These are phyloP conservation scores for Bicyclus anynana DNA, from an alignment of 1,140 invertebrate species.

Conservation along the genomic window DNA sequence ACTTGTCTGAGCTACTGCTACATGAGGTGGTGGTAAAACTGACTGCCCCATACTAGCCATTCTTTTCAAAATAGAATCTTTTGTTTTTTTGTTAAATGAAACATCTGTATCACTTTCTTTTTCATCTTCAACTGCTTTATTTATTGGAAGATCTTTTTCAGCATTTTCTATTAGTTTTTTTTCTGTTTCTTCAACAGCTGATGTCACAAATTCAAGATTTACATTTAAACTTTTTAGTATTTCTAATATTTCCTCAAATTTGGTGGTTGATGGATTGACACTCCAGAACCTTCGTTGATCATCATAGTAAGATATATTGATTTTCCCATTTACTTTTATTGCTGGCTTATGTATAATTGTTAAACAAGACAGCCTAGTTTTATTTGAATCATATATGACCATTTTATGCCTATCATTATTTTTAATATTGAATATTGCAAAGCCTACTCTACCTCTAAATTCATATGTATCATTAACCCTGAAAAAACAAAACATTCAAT, in stretches of 20 bases:
- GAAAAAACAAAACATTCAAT: constrained; percentile 2
- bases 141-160: constrained; percentile 20
- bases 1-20: constrained; percentile 32
- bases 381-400: constrained; percentile 60
- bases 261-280: constrained; percentile 44
- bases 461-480: constrained; percentile 52
- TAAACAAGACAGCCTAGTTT: constrained; percentile 53
- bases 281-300: constrained; percentile 56
- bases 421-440: constrained; percentile 54
- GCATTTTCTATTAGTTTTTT: constrained; percentile 2
- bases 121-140: constrained; percentile 22
- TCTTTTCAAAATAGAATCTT: constrained; percentile 57
- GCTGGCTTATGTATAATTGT: constrained; percentile 39
- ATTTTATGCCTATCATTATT: constrained; percentile 47
- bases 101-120: constrained; percentile 58
- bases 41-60: constrained; percentile 68
- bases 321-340: constrained; percentile 45
- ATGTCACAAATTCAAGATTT: constrained; percentile 14
- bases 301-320: constrained; percentile 58
- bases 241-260: constrained; percentile 45
- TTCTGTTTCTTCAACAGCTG: constrained; percentile 17
- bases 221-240: constrained; percentile 39
- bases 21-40: constrained; percentile 44
- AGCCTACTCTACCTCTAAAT: constrained; percentile 50
- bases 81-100: constrained; percentile 51